phyloP scores from a whole-genome alignment of 1,140 invertebrate genomes.

The Nebria ingens region DNA sequence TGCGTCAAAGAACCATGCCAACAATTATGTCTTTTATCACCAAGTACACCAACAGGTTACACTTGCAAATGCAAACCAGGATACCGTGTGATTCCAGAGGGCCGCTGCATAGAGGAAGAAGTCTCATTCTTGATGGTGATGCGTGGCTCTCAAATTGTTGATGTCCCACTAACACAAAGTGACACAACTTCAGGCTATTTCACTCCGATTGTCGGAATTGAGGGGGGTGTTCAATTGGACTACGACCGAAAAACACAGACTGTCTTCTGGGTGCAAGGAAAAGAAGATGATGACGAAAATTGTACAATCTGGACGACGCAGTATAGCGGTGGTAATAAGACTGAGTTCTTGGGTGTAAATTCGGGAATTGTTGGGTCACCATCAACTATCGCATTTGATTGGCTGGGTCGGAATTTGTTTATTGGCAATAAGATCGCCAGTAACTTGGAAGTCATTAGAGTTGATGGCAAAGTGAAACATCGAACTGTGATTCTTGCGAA shows the following conservation, averaged over 20 bases:
- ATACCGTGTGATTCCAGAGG: conserved; percentile 55
- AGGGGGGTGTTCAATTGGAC: conserved; percentile 81
- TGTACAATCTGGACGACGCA: conserved; percentile 77
- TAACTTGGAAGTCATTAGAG: conserved; percentile 85
- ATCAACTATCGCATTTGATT: conserved; percentile 88
- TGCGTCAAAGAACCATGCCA: conserved; percentile 71
- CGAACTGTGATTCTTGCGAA: conserved; percentile 85
- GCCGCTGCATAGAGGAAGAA: conserved; percentile 75
- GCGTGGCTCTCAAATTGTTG: conserved; percentile 79
- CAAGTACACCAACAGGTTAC: conserved; percentile 55
- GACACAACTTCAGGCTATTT: conserved; percentile 66
- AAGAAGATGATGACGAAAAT: conserved; percentile 59
- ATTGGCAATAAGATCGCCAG: conserved; percentile 85
- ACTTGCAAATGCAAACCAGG: conserved; percentile 89
- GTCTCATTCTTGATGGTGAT: conserved; percentile 83
- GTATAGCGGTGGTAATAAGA: conserved; percentile 78
- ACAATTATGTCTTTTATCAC: conserved; percentile 86
- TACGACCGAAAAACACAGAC: conserved; percentile 76
- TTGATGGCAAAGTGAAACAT: conserved; percentile 74
- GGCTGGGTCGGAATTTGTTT: conserved; percentile 90
- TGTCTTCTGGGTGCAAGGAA: conserved; percentile 77
- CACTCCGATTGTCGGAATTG: conserved; percentile 83
- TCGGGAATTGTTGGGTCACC: conserved; percentile 82
- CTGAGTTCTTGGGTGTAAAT: conserved; percentile 67
- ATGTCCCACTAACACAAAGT: conserved; percentile 63